Base-by-base conservation (phyloP, 2,113 vertebrate species). In the Potamarius usumacintae region DNA sequence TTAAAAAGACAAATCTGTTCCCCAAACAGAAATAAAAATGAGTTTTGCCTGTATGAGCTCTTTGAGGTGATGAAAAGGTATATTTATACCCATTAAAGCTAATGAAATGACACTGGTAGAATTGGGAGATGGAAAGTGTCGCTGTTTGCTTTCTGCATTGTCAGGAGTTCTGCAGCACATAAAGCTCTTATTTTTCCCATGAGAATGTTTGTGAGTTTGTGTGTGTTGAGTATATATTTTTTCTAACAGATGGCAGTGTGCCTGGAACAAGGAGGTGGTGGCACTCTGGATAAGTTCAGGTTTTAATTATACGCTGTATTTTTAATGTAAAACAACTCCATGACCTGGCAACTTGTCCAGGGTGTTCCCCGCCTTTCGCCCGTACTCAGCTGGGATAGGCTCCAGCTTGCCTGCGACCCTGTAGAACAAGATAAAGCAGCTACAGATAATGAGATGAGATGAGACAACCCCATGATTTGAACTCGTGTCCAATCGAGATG, bases 41-140 rank as follows among this genome's bases (percentile, higher is more conserved):
- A 55, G 50, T 53, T 78, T 53, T 53, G 48, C 12, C 50, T 55
- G 25, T 78, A 25, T n/a, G 50, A 78, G 25, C 48, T 27, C 12
- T 7, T 50, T 15, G 22, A 25, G 50, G 12, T 78, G 76, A 78
- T 78, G 50, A 78, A 78, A 55, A 55, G 55, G 50, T 25, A 55
- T 15, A 27, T 78, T 78, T 78, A 27, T 78, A n/a, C 50, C 76
- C 50, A 78, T 78, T 78, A 78, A 53, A 78, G 76, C 50, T 78
- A 78, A 53, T 78, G 76, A 78, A 78, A 27, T 55, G 50, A 55
- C 50, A 27, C 22, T 22, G 50, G 76, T 30, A 78, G 50, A 55
- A 78, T 27, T 7, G 25, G 50, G 76, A 78, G 50, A 78, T 55
- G 1, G 50, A 78, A 25, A 17, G 76, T 78, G n/a, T 55, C 1